Conservation (phyloP, 2,113 vertebrate species). For the Lophotis ruficrista region DNA sequence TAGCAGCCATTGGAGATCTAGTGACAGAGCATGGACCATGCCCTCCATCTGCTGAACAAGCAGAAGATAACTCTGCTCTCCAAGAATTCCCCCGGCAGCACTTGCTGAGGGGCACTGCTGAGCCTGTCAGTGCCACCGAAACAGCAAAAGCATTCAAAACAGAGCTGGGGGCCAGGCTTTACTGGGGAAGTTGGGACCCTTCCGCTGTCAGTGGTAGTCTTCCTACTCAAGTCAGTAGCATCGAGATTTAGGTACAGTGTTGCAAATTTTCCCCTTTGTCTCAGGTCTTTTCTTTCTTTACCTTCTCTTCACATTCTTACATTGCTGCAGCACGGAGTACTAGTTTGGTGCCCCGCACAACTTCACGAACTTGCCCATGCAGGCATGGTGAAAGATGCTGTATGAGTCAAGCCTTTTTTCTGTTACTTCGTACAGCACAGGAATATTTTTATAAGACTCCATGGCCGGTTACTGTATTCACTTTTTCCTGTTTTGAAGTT, state of each 20-base stretch:
- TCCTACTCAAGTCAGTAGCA: background rate
- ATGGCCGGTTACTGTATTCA: background rate
- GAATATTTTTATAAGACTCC: constrained; percentile 6
- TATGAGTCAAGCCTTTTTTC: background rate
- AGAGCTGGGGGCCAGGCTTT: background rate
- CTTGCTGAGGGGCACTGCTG: background rate
- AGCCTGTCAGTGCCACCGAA: background rate
- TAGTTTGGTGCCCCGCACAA: background rate
- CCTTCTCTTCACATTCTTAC: background rate
- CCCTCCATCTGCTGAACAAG: background rate
- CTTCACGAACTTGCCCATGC: background rate
- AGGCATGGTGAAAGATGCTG: background rate
- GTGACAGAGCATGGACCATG: background rate
- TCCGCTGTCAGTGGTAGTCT: accelerated
- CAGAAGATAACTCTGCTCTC: background rate
- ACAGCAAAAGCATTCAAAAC: background rate
- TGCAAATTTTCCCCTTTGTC: background rate
- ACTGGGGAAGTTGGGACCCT: background rate
- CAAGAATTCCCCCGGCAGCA: background rate
- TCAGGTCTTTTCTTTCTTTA: background rate
- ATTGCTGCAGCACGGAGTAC: background rate
- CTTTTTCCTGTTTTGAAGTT: constrained; percentile 58
- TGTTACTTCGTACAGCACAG: background rate
- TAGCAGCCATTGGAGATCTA: background rate
- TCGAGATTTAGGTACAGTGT: background rate